Base-by-base conservation (phyloP, 2,888 invertebrate species). In the Stenurella melanura region DNA sequence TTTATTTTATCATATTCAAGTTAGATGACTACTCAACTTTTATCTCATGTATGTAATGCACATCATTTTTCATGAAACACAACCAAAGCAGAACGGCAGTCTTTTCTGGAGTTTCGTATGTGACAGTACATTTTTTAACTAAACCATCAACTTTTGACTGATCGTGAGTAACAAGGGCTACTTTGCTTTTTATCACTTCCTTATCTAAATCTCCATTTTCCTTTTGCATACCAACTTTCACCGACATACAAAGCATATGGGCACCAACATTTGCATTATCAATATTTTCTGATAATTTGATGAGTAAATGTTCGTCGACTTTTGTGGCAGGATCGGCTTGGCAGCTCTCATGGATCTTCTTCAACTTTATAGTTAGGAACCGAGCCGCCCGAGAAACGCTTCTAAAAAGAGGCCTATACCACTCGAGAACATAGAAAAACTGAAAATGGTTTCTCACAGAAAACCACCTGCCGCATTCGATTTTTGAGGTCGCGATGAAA, bases 211-310 rank as follows among this genome's bases (percentile, higher is more conserved):
- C 73, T 18, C 78, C 78, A 66, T 75, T 71, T 15, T 30, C 64
- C 9, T 72, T 42, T 34, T 74, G 74, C 60, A 75, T 63, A 9
- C 72, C 74, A 1, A 72, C 18, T 38, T 21, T 63, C 21, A 58
- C 75, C 0, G 75, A 67, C 30, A 79, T 34, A 38, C 79, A 81
- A 4, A 78, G 63, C 58, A 69, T 73, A 42, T 81, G 81, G 21
- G 64, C 42, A 21, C 42, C 38, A 17, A 70, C 70, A 26, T 42
- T 17, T n/a, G 42, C 10, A 38, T 70, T 18, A 11, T 70, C 64
- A 1, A 42, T 15, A 18, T 64, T 64, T 19, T 64, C 18, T 15
- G 42, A 19, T 12, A 64, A 42, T 19, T 64, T 64, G 3, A 42
- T 18, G 15, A 64, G 15, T 5, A 64, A 42, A 9, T 21, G 3